Evolutionary conservation across 2,888 invertebrate species (phyloP), one percentile per base, ranked within the genome.

Genomic region (Ceraclea dissimilis): DNA sequence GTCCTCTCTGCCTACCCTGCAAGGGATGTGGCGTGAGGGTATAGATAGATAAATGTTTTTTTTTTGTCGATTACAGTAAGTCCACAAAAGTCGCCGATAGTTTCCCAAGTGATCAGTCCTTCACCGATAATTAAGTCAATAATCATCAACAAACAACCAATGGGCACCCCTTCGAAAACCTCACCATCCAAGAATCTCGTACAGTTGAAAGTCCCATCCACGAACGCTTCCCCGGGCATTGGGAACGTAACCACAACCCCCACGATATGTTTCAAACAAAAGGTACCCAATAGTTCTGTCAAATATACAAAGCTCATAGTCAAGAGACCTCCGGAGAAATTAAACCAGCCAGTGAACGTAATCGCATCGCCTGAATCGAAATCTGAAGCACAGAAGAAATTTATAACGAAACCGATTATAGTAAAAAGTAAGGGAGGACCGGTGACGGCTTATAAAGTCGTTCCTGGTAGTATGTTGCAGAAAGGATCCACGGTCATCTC

Each of bases 261-360:
- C 10, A 46, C 54, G 1, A 48, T 59, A 19, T 51, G 20, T 20
- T 10, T 57, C 13, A 59, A 58, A 21, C 56, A 53, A 50, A 51
- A 51, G 17, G 44, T 52, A 4, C n/a, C 21, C 11, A 58, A 58
- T 31, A 59, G 52, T 34, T 21, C 54, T 4, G 26, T 70, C 11
- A 73, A 72, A 50, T 71, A 71, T 49, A 71, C 71, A 1, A 71
- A 71, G 52, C 69, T 71, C 33, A 70, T 72, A 54, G 60, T 78
- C 58, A 73, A 75, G 51, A 67, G 68, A 56, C 47, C 50, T 18
- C 57, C 56, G 2, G 60, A 58, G 4, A 8, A 54, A 1, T 47
- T 50, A 17, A n/a, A n/a, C n/a, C 18, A 10, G 11, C 17, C 51
- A 4, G 31, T 21, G 16, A 51, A n/a, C 16, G 20, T 22, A 11